Base-by-base conservation (phyloP, 2,797 vertebrate species). In the Enteromius paludinosus region DNA sequence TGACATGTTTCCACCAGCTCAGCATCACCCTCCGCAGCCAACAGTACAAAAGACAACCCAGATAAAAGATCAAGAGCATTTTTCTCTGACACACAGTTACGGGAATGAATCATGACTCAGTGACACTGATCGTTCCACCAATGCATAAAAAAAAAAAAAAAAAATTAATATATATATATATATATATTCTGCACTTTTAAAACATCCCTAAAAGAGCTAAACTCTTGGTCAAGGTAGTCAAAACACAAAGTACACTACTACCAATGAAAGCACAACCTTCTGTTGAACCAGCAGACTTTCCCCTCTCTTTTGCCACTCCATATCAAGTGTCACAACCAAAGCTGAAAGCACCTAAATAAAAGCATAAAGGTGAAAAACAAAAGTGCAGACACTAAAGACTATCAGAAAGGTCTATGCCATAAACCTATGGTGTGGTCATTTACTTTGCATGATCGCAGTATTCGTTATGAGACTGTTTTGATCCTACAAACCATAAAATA, bases 1-100 rank as follows among this genome's bases (percentile, higher is more conserved):
- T 66, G 61, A 66, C 43, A n/a, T 11, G 25, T 66, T 66, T 78
- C 43, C 45, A 23, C 30, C 76, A 66, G 30, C n/a, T 79, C 64
- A 69, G 61, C 59, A 77, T 64, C 56, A 30, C 3, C 49, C 12
- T 74, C 2, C n/a, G 4, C n/a, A 23, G n/a, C 72, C 5, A 52
- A 75, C 49, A 23, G 6, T 7, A 56, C 65, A 69, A 49, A 33
- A 49, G 61, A 64, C 72, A 77, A 64, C 25, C 6, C 41, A 65
- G 41, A 62, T 28, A 9, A 54, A 35, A 23, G 4, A 17, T 20
- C 62, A 78, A 66, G 28, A 17, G 18, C 43, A 35, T 15, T 38
- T 35, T 43, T 20, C 33, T 30, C 47, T 25, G 3, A 25, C 17
- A 69, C 3, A 3, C 18, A 6, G 14, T 3, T 20, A n/a, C 11